Evolutionary conservation across 2,888 invertebrate species (phyloP), one percentile per base, ranked within the genome.

Genomic region (Philhelius pedissequus): DNA sequence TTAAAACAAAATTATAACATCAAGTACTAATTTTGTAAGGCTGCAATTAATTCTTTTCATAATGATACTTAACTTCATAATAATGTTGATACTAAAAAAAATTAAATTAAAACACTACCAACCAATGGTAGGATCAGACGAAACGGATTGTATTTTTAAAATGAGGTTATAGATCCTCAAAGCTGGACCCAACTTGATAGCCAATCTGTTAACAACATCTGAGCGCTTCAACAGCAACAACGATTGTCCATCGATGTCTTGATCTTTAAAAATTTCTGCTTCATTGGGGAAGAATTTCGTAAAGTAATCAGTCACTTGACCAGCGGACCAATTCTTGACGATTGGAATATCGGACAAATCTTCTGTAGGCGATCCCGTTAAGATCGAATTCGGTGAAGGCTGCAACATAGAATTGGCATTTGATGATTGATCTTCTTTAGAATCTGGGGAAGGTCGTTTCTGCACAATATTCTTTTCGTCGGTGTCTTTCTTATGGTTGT

Each of bases 211-310:
- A 3, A 98, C 93, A 25, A 98, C 96, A 89, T 98, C 98, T 43
- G 94, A 94, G 86, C 98, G 93, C 88, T 95, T 95, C 90, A 98
- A 94, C 88, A 98, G 93, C 80, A 97, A 92, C 70, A 98, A 91
- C 0, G 97, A 96, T 88, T 95, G 94, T 0, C 98, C 98, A 92
- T 98, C 98, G 86, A 98, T 97, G 90, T 98, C 97, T 93, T 98
- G 97, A 86, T 96, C 95, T 89, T 94, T 94, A 87, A 98, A 96
- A 35, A 96, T 94, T 74, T 94, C 93, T 0, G 98, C 97, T 89
- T 96, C 96, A 71, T 95, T 94, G 0, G 95, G 95, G 86, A 97
- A 97, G 89, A 95, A 94, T 86, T 95, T 94, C 1, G 93, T 92
- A 88, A 98, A 96, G 91, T 96, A 98, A 64, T 94, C 93, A 89